phyloP scores from a whole-genome alignment of 1,140 invertebrate genomes.

The Yoshiicerus persimilis region DNA sequence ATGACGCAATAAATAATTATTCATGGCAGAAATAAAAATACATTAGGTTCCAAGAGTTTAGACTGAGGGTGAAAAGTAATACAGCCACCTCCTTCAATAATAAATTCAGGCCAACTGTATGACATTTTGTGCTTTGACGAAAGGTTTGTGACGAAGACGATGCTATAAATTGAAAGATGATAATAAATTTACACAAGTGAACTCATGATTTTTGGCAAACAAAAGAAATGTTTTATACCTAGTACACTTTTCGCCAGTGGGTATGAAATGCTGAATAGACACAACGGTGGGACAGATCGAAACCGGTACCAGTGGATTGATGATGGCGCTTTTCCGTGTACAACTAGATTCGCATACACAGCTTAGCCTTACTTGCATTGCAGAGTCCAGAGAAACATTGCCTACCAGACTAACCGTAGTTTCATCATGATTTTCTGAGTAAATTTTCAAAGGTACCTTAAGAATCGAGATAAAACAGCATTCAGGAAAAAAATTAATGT shows the following conservation, averaged over 20 bases:
- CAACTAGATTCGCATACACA: not conserved
- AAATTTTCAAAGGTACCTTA: not conserved
- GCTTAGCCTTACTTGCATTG: not conserved
- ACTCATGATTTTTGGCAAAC: not conserved
- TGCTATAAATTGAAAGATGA: not conserved
- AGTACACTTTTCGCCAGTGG: not conserved
- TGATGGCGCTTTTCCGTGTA: not conserved
- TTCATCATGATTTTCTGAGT: not conserved
- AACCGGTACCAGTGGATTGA: constrained; percentile 19
- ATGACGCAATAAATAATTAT: not conserved
- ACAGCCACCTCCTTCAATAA: not conserved
- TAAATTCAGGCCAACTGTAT: constrained; percentile 8
- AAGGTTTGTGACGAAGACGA: constrained; percentile 13
- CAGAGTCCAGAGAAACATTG: not conserved
- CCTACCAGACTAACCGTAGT: not conserved
- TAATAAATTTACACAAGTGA: not conserved
- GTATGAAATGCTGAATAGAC: constrained; percentile 16
- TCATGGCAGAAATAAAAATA: not conserved
- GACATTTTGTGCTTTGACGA: constrained; percentile 22
- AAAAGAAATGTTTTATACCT: not conserved
- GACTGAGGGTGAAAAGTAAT: constrained; percentile 5
- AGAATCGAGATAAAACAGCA: not conserved
- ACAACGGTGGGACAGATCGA: not conserved
- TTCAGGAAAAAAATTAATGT: no score
- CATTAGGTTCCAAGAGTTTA: not conserved